Base-by-base conservation (phyloP, 2,797 vertebrate species). In the Poeciliopsis infans region DNA sequence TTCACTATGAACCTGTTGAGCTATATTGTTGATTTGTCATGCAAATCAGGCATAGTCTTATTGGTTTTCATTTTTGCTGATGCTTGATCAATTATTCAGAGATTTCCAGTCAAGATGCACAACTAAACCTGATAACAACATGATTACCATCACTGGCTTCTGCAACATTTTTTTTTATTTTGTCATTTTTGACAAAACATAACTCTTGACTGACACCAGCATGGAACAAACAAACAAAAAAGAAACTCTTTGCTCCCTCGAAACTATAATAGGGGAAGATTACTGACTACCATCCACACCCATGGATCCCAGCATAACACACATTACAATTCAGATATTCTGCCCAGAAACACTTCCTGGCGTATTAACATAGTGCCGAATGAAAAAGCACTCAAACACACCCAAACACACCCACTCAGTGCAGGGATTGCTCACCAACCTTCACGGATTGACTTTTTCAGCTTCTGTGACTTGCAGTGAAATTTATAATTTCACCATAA, bases 371-470 rank as follows among this genome's bases (percentile, higher is more conserved):
- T 69, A 83, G 49, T 87, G 81, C 90, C 89, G 89, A 88, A 86
- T 85, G 75, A 85, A 78, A 89, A 86, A 76, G 75, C 80, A 85
- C 75, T 85, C 72, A 61, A 84, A 88, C 93, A 94, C 92, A 78
- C 92, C 87, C 90, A 66, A 78, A 86, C 93, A 91, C 93, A 79
- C 92, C 89, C 85, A 77, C 10, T 39, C 76, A 46, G 61, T 64
- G 70, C 61, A 68, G 43, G 45, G 33, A 79, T 90, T 89, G 86
- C 86, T 91, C 89, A 91, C 66, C 53, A 66, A 45, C 43, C 53
- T 55, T 83, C 31, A 57, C 70, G 13, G 23, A 68, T 45, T 39
- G 45, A 80, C 55, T 72, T 69, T 55, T 43, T 2, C 13, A 64
- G 33, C 51, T 69, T 46, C 49, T 11, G 5, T 69, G 79, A 74